Evolutionary conservation across 2,113 vertebrate species (phyloP).

Genomic region (Nesospiza acunhae): DNA sequence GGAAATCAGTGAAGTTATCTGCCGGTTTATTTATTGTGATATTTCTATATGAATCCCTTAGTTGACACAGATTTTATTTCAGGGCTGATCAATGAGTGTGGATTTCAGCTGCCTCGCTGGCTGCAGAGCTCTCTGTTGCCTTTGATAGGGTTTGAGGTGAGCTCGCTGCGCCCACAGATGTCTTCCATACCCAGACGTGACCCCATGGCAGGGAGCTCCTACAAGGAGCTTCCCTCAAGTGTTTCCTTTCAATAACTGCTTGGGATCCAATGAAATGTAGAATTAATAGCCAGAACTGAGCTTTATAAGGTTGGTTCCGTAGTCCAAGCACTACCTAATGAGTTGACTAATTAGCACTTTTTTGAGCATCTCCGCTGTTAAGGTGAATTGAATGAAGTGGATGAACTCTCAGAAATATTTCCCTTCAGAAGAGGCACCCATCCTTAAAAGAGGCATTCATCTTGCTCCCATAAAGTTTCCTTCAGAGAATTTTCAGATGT

Average conservation of each 20-base stretch:
- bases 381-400: neutral
- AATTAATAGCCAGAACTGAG: neutral
- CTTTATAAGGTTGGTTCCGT: fast-evolving
- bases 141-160: neutral
- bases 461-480: neutral
- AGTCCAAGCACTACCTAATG: neutral
- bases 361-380: neutral
- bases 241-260: neutral
- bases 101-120: neutral
- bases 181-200: neutral
- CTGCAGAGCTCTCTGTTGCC: neutral
- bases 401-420: neutral
- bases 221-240: neutral
- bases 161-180: neutral
- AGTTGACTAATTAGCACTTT: neutral
- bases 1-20: neutral
- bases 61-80: neutral
- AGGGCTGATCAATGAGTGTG: neutral
- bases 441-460: neutral
- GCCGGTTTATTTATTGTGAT: neutral
- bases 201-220: neutral
- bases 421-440: fast-evolving
- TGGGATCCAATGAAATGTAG: neutral
- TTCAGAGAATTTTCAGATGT: neutral
- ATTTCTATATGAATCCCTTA: neutral